A percentile compares a stretch with the other conserved stretches of the same genome.
phyloP scores from a whole-genome alignment of 1,140 invertebrate species.

The Tachypleus tridentatus region DNA sequence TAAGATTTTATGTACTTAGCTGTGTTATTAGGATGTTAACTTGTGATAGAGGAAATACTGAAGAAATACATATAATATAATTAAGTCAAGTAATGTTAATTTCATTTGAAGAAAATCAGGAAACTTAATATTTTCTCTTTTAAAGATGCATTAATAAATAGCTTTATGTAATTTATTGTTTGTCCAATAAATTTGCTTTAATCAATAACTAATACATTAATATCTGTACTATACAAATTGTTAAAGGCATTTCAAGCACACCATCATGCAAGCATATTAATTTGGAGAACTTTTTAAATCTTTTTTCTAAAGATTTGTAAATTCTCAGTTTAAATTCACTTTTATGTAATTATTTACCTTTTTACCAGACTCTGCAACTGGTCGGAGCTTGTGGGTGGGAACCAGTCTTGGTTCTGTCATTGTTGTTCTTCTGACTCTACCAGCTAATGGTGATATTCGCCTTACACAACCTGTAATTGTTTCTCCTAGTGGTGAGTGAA shows the following conservation, averaged over 20 bases:
- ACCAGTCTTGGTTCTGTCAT: constrained; percentile 90
- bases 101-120: too few relatives aligned
- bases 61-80: too few relatives aligned
- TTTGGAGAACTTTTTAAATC: neutral
- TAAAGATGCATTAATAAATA: too few relatives aligned
- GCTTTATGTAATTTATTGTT: too few relatives aligned
- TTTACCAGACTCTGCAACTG: constrained; percentile 54
- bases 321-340: neutral
- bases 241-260: neutral
- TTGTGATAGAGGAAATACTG: too few relatives aligned
- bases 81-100: too few relatives aligned
- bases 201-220: too few relatives aligned
- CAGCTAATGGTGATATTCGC: constrained; percentile 58
- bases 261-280: neutral
- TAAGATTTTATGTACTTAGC: constrained; percentile 31
- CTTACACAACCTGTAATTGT: constrained; percentile 78
- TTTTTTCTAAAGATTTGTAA: constrained; percentile 6
- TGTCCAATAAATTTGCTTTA: too few relatives aligned
- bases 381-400: constrained; percentile 88
- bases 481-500: constrained; percentile 64
- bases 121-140: too few relatives aligned
- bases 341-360: constrained; percentile 15
- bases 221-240: neutral
- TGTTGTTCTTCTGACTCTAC: constrained; percentile 75
- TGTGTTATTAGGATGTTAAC: neutral